Base-by-base conservation (phyloP, 1,140 invertebrate genomes). In the Sitobion miscanthi region DNA sequence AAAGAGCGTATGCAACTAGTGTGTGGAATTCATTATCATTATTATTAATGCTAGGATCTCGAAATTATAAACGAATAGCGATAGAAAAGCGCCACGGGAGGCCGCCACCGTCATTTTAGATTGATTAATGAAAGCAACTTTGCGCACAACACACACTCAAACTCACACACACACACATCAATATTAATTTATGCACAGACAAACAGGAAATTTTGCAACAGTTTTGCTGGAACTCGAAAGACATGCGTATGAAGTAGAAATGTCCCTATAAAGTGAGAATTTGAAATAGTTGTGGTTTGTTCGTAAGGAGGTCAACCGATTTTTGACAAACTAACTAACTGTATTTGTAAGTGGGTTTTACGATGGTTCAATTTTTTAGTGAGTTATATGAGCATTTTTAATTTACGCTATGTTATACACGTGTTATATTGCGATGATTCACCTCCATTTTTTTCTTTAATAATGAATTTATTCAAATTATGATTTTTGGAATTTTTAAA, bases 101-200 rank as follows among this genome's bases (percentile, higher is more conserved):
- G 30, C 35, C 30, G 47, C 45, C 20, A 87, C 86, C 30, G 11
- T 1, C 25, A n/a, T n/a, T 87, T 87, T 87, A 35, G 47, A 87
- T 87, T 87, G 47, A 87, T 87, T 87, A 87, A 87, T 35, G 30
- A 49, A 49, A 8, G n/a, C 30, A 49, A 87, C 47, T 87, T 87
- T 35, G 25, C 17, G 4, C n/a, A 77, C 21, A 77, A 77, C 45
- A n/a, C 83, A 45, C 42, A 42, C 42, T 42, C 42, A 42, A 42
- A 42, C 42, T 42, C 35, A 25, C 23, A 25, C 42, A 35, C 42
- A 35, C 14, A 35, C 17, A 35, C 86, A n/a, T 47, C 30, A 49
- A 77, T 77, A 20, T 77, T 77, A 77, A n/a, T 77, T n/a, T 35
- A 77, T 77, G n/a, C 62, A 77, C 1, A 77, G 62, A 77, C 62